Base-by-base conservation (phyloP, 2,888 invertebrate species). In the Ichneumoninae sp. region DNA sequence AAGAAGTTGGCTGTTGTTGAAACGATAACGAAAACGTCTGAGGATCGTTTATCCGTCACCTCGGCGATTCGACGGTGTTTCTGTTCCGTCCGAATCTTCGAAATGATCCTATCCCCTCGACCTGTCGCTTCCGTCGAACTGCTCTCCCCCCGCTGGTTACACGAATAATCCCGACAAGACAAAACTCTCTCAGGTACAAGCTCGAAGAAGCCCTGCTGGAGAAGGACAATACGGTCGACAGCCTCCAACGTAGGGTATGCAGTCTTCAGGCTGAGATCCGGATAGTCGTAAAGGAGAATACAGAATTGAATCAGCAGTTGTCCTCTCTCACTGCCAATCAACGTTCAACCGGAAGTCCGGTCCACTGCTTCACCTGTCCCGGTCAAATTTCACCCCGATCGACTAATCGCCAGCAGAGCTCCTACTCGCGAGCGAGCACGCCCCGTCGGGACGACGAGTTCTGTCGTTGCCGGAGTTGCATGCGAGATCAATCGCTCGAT, bases 181-280 rank as follows among this genome's bases (percentile, higher is more conserved):
- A 16, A 44, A 71, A 33, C 54, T 60, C 30, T 6, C 62, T 19
- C 92, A 96, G 96, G 90, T 96, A 95, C 89, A 94, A 95, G 87
- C 93, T 96, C 86, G 96, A 96, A 90, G 95, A 96, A 89, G 96
- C 96, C 88, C 90, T 96, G 83, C 94, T 96, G 92, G 95, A 95
- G 54, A 96, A 96, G 88, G 96, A 96, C 87, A 95, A 95, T 87
- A 95, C 95, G 19, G 93, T 96, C 86, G 96, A 96, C 89, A 95
- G 94, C 7, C 94, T 96, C 57, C 95, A 96, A 79, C 94, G 95
- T 71, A 96, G 96, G 92, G 94, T 96, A 85, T 95, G 95, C 88
- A 94, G 95, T 65, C 93, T 96, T 70, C 96, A 96, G 88, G 95
- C 95, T 66, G 96, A 96, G 91, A 94, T 96, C 93, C 95, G 95